Evolutionary conservation across 2,888 invertebrate species (phyloP).

Genomic region (Physocephala rufipes): DNA sequence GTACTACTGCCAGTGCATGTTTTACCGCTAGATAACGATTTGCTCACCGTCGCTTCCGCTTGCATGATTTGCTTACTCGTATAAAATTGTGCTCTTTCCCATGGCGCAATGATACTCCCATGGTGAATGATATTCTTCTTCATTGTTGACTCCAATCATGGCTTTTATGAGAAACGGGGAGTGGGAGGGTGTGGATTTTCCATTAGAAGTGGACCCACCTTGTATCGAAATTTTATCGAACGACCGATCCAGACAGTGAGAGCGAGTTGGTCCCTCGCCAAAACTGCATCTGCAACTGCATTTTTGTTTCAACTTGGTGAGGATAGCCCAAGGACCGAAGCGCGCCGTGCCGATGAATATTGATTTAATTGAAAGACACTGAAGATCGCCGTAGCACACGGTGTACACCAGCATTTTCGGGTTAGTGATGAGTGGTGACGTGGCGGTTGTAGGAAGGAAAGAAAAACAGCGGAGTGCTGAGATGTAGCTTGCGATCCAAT

Average conservation of each 20-base stretch:
- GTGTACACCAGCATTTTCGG: constrained; percentile 39
- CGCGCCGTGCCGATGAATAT: constrained; percentile 52
- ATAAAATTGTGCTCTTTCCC: constrained; percentile 63
- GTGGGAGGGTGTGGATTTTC: background rate
- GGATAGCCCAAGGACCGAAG: constrained; percentile 28
- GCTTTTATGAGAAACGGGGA: constrained; percentile 26
- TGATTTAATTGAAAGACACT: constrained; percentile 62
- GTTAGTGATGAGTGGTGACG: constrained; percentile 25
- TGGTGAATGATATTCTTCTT: background rate
- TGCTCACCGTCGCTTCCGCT: constrained; percentile 46
- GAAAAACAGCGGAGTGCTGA: background rate
- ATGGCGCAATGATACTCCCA: constrained; percentile 48
- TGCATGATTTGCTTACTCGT: constrained; percentile 43
- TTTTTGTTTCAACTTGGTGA: constrained; percentile 18
- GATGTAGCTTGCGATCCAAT: background rate
- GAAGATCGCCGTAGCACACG: constrained; percentile 41
- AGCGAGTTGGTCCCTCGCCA: background rate
- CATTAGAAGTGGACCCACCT: constrained; percentile 16
- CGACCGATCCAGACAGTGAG: background rate
- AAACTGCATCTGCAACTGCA: constrained; percentile 19
- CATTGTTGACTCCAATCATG: constrained; percentile 40
- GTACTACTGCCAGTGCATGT: constrained; percentile 2
- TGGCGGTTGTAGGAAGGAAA: background rate
- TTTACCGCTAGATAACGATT: constrained; percentile 40
- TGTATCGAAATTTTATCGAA: background rate